Evolutionary conservation across 2,113 vertebrate genomes (phyloP).

Genomic region (Edolisoma coerulescens): DNA sequence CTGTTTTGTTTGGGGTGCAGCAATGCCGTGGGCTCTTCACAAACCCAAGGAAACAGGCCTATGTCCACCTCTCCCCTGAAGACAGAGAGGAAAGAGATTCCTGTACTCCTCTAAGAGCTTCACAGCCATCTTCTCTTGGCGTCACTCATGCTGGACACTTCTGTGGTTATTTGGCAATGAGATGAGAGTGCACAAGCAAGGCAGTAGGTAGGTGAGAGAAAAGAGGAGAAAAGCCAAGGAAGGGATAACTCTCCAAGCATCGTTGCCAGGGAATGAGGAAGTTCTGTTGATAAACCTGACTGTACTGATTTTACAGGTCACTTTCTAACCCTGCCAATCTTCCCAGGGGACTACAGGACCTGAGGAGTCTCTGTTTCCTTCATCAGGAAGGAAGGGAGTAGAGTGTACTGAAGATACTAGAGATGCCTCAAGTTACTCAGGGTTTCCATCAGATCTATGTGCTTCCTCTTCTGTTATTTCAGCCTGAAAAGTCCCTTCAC

Average conservation of each 20-base stretch:
- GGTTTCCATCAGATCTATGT: neutral
- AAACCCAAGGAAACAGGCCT: neutral
- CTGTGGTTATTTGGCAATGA: neutral
- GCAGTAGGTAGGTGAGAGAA: neutral
- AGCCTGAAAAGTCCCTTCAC: neutral
- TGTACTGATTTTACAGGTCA: neutral
- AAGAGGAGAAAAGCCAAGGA: neutral
- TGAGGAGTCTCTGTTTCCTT: neutral
- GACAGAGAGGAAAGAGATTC: neutral
- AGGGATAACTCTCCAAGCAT: accelerated
- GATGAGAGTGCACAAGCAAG: neutral
- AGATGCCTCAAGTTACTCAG: neutral
- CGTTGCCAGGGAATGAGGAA: neutral
- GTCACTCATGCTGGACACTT: neutral
- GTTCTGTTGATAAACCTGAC: neutral
- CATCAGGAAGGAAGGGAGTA: neutral
- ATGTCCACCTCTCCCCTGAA: neutral
- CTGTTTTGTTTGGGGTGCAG: neutral
- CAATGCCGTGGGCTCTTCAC: neutral
- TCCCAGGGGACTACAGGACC: neutral
- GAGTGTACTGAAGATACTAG: neutral
- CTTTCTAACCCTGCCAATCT: neutral
- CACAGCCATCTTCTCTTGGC: neutral
- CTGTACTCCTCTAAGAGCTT: neutral
- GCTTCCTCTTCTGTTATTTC: neutral